Evolutionary conservation across 2,797 vertebrate species (phyloP), one percentile per base, ranked within the genome.

Genomic region (Accipiter fasciatus): DNA sequence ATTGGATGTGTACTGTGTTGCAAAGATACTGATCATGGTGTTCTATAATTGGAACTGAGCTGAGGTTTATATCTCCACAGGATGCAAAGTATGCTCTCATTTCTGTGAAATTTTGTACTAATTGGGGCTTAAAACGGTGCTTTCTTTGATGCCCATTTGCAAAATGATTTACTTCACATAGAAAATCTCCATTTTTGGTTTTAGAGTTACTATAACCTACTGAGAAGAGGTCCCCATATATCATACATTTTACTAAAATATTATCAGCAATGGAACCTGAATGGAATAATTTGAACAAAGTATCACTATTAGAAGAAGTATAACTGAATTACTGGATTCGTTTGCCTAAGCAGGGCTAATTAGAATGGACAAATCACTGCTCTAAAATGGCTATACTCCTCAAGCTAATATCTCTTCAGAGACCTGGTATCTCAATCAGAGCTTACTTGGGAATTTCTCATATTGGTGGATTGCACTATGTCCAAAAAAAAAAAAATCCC

Each of bases 11-110:
- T 52, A 62, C 47, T 58, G 44, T 62, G 46, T 81, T 89, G 76
- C 29, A 69, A 91, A 94, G 65, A 75, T 50, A 86, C 76, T 1
- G 8, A 92, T 84, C 91, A 44, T 75, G 5, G 0, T 77, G 31
- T 54, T 92, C 65, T 78, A 77, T 90, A 94, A 94, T 58, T 96
- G 76, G 58, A 96, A 90, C 37, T 26, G 47, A 92, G 59, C 25
- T 89, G 70, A 91, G 49, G 33, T 95, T 97, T 90, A 40, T 81
- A 66, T 91, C 91, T 94, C 97, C 91, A 76, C 82, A 94, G 93
- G 87, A 94, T 58, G 69, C 87, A 92, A 96, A 96, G 57, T 84
- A 69, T 83, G 37, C 17, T 72, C 76, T 94, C 75, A 72, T 89
- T 89, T 88, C 84, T 75, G 61, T 58, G 37, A 95, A 94, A 75